A percentile compares a stretch with the other conserved stretches of the same genome.
Conservation (phyloP, 1,140 invertebrate species). For the Aphidius ervi region DNA sequence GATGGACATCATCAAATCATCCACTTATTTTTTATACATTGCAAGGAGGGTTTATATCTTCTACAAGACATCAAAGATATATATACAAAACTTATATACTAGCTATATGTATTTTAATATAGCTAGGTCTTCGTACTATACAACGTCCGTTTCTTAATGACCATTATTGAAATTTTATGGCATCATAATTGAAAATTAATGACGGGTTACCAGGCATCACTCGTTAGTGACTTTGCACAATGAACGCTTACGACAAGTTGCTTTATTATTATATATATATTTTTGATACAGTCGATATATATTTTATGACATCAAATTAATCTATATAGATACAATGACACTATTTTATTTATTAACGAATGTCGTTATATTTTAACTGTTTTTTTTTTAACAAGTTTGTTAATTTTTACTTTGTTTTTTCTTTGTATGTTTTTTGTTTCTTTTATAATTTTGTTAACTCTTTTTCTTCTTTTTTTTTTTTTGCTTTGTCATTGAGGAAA, state of each 20-base stretch:
- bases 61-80: constrained; percentile 1
- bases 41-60: neutral
- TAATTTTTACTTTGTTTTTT: too few relatives aligned
- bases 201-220: constrained; percentile 39
- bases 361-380: too few relatives aligned
- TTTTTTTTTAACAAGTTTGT: too few relatives aligned
- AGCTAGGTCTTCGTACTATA: constrained; percentile 29
- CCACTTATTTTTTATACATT: too few relatives aligned
- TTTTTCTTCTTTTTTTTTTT: neutral
- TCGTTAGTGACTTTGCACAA: constrained; percentile 36
- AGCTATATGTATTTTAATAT: constrained; percentile 16
- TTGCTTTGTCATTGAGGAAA: constrained; percentile 41
- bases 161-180: constrained; percentile 55
- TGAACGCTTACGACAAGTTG: constrained; percentile 16
- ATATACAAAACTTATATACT: neutral
- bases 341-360: too few relatives aligned
- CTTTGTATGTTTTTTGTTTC: too few relatives aligned
- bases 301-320: neutral
- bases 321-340: too few relatives aligned
- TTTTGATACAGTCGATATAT: constrained; percentile 13
- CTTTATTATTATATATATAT: constrained; percentile 6
- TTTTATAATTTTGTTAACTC: too few relatives aligned
- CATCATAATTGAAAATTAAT: constrained; percentile 54
- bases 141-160: constrained; percentile 52
- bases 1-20: too few relatives aligned